phyloP scores from a whole-genome alignment of 2,797 vertebrate genomes.

The Ctenopoma kingsleyae region DNA sequence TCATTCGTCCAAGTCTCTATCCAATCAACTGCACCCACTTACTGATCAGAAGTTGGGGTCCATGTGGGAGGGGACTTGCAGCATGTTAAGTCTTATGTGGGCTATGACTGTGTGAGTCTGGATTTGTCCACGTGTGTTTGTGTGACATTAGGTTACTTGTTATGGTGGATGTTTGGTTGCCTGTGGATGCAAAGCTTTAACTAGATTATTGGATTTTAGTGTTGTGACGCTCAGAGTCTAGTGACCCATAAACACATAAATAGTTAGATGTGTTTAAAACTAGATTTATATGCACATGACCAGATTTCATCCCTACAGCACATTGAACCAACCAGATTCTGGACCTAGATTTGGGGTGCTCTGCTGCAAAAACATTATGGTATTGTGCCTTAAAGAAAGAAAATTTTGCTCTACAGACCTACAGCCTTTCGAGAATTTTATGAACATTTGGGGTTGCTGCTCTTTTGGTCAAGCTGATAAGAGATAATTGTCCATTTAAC shows the following conservation, averaged over 20 bases:
- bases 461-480: neutral
- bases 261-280: constrained; percentile 20
- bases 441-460: neutral
- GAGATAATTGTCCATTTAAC: neutral
- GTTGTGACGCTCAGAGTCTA: neutral
- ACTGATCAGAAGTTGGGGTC: constrained; percentile 26
- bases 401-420: no score
- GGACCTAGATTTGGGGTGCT: neutral
- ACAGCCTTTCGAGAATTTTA: no score
- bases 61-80: constrained; percentile 16
- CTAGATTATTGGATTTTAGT: constrained; percentile 8
- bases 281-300: constrained; percentile 1
- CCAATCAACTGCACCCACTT: constrained; percentile 20
- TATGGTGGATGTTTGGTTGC: constrained; percentile 17
- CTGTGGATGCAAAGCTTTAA: no score
- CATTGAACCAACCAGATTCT: neutral
- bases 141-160: constrained; percentile 39
- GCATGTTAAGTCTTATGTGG: constrained; percentile 38
- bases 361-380: neutral
- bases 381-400: no score
- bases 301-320: neutral
- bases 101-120: constrained; percentile 19
- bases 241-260: constrained; percentile 3
- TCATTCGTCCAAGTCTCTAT: constrained; percentile 31
- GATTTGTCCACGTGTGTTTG: constrained; percentile 41